A percentile compares a stretch with the other conserved stretches of the same genome.
Evolutionary conservation across 2,797 vertebrate species (phyloP).

Genomic region (Amblyraja radiata): DNA sequence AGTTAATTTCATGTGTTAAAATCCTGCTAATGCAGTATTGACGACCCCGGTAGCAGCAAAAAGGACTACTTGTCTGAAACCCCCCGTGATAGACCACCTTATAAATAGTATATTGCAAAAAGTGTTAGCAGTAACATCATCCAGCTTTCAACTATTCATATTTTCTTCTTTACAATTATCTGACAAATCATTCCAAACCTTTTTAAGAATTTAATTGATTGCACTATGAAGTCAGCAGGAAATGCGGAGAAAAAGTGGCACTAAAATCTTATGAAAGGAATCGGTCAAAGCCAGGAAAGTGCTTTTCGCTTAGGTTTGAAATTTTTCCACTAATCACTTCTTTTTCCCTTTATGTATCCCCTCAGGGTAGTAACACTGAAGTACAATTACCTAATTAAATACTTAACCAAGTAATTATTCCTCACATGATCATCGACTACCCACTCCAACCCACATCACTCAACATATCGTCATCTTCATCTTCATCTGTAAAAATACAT

Average conservation of each 20-base stretch:
- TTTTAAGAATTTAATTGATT: constrained; percentile 20
- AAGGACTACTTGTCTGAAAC: background rate
- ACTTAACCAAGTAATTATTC: background rate
- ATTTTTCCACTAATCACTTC: background rate
- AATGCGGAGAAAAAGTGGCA: background rate
- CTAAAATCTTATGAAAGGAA: background rate
- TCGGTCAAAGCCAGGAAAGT: background rate
- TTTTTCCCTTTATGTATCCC: background rate
- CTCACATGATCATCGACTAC: background rate
- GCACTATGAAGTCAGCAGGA: background rate
- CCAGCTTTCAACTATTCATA: background rate
- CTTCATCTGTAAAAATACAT: background rate
- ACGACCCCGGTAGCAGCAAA: background rate
- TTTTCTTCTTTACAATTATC: background rate
- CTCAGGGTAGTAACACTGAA: background rate
- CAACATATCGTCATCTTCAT: background rate
- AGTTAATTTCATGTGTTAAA: background rate
- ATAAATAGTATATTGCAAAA: constrained; percentile 14
- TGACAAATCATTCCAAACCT: constrained; percentile 16
- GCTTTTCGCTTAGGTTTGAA: background rate
- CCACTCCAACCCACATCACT: background rate
- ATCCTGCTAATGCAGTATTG: background rate
- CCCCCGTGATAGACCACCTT: background rate
- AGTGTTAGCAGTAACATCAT: background rate
- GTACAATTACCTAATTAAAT: background rate